Evolutionary conservation across 2,113 vertebrate species (phyloP), one percentile per base, ranked within the genome.

Genomic region (Gymnogyps californianus): DNA sequence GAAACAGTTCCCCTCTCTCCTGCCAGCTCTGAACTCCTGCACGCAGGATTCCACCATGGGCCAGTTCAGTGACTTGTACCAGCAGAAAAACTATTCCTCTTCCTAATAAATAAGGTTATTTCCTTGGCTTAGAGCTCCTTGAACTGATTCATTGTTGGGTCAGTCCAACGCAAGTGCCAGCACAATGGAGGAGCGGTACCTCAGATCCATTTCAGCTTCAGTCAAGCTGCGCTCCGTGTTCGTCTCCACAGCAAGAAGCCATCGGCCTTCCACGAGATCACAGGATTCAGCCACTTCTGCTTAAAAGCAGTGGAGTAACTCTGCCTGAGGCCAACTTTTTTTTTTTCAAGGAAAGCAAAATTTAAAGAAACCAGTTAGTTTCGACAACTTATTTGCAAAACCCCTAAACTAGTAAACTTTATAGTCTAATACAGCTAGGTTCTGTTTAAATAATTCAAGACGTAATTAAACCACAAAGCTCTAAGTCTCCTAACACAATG

Each of bases 401-500:
- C 10, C 32, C 70, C 24, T 38, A 57, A 70, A 75, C 42, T 11
- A 72, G 16, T 28, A 71, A 62, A 76, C 86, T 79, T 89, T 18
- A 59, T 34, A 71, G 21, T 64, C n/a, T 66, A 66, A 79, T 36
- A 57, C 57, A 89, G 42, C 17, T 62, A 66, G 46, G 71, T 58
- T 62, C 51, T 67, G 10, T 75, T 75, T 71, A 82, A 92, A 90
- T 82, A 83, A 90, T 88, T 90, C 31, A 88, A 86, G 52, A 78
- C 2, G 5, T 57, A 74, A 88, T 72, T 22, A 70, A 66, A 92
- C 46, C 55, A 78, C 62, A 89, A 76, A 89, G 64, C 24, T 78
- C 54, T 31, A 51, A 46, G 70, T 28, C 42, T 88, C 70, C 24
- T 47, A 70, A 61, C 10, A 42, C 78, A 90, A 61, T n/a, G 46